Conservation (phyloP, 1,140 invertebrate species). For the Rhynchophorus ferrugineus region DNA sequence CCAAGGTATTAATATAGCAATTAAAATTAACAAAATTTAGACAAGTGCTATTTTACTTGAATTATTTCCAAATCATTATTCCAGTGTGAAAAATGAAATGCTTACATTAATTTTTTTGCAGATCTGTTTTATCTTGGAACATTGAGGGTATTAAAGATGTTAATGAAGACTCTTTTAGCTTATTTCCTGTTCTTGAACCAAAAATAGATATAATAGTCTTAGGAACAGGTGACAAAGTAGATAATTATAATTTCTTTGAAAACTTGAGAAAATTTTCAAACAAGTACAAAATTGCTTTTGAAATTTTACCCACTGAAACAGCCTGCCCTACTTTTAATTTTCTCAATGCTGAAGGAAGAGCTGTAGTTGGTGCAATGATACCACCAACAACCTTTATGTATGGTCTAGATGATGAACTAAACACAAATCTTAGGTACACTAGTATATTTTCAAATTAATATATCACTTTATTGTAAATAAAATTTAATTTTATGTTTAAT, state of each 20-base stretch:
- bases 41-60: too few relatives aligned
- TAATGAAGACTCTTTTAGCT: conserved; percentile 61
- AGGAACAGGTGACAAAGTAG: conserved; percentile 57
- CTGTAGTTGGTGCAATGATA: conserved; percentile 68
- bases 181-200: conserved; percentile 75
- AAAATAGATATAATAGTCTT: conserved; percentile 77
- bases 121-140: conserved; percentile 79
- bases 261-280: conserved; percentile 47
- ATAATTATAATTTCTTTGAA: conserved; percentile 35
- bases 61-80: too few relatives aligned
- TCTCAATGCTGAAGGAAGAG: conserved; percentile 64
- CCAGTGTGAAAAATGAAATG: not conserved
- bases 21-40: too few relatives aligned
- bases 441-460: too few relatives aligned
- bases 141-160: conserved; percentile 59
- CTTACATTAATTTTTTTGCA: conserved; percentile 34
- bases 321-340: conserved; percentile 81
- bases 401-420: conserved; percentile 44
- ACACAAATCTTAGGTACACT: conserved; percentile 40
- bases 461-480: too few relatives aligned
- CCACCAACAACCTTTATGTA: conserved; percentile 51
- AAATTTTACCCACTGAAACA: conserved; percentile 66
- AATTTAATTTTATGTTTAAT: too few relatives aligned
- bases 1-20: conserved; percentile 60
- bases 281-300: conserved; percentile 54